Conservation (phyloP, 2,888 invertebrate genomes). For the Tenodera sinensis region DNA sequence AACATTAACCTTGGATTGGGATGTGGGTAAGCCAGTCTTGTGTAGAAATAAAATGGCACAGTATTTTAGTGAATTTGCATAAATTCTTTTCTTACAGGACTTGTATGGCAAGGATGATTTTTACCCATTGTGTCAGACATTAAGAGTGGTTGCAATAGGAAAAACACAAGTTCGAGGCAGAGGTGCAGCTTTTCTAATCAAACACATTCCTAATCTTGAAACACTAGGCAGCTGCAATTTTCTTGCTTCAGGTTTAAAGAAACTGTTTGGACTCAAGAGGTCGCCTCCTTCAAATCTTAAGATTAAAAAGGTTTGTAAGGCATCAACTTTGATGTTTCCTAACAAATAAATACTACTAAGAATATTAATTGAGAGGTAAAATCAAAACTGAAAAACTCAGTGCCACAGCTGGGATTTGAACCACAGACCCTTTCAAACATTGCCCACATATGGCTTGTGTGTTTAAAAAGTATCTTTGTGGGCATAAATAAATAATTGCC, state of each 20-base stretch:
- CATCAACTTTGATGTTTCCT: no score
- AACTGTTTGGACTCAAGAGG: constrained; percentile 4
- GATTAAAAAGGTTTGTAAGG: not conserved
- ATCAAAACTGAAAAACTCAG: no score
- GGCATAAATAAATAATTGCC: no score
- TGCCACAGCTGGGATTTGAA: no score
- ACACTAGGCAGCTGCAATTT: constrained; percentile 25
- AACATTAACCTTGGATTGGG: no score
- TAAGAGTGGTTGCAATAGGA: constrained; percentile 19
- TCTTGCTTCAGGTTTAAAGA: constrained; percentile 24
- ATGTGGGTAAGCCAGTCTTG: no score
- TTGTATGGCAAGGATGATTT: not conserved
- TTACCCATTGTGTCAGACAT: constrained; percentile 24
- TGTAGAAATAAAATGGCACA: no score
- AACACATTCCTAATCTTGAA: constrained; percentile 17
- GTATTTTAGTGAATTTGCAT: not conserved
- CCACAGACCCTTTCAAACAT: no score
- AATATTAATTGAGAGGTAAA: no score
- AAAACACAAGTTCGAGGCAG: constrained; percentile 21
- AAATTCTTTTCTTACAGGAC: constrained; percentile 11
- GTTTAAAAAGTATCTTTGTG: no score
- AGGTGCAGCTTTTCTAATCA: constrained; percentile 23
- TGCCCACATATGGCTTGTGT: no score
- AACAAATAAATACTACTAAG: no score
- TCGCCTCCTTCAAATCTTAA: not conserved